phyloP scores from a whole-genome alignment of 2,888 invertebrate species.

The Megaustenia siamemsis region DNA sequence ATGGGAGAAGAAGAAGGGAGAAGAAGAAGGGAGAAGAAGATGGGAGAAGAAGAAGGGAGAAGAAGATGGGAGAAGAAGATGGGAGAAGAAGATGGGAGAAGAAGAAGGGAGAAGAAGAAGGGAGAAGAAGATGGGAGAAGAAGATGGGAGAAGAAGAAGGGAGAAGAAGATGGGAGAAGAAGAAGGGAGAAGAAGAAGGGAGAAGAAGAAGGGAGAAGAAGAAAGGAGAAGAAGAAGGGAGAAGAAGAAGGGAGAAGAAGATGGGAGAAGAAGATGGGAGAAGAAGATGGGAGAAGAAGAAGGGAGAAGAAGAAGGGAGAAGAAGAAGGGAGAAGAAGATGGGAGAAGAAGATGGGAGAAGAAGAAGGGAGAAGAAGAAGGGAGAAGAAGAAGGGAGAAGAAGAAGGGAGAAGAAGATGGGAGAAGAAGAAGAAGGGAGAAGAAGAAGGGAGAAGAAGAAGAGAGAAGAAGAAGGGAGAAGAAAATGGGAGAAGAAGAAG shows the following conservation, averaged over 20 bases:
- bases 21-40: not conserved
- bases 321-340: no score
- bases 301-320: no score
- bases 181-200: not conserved
- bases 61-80: not conserved
- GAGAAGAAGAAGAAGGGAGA: not conserved
- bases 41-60: not conserved
- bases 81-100: not conserved
- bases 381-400: not conserved
- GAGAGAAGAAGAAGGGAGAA: no score
- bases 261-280: no score
- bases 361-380: not conserved
- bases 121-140: not conserved
- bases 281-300: no score
- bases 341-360: no score
- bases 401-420: not conserved
- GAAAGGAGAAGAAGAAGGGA: no score
- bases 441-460: no score
- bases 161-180: not conserved
- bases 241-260: no score
- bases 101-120: not conserved
- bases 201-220: not conserved
- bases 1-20: no score
- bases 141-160: not conserved
- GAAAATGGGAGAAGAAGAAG: not conserved